Conservation (phyloP, 2,113 vertebrate genomes). For the Tychaedon coryphoeus region DNA sequence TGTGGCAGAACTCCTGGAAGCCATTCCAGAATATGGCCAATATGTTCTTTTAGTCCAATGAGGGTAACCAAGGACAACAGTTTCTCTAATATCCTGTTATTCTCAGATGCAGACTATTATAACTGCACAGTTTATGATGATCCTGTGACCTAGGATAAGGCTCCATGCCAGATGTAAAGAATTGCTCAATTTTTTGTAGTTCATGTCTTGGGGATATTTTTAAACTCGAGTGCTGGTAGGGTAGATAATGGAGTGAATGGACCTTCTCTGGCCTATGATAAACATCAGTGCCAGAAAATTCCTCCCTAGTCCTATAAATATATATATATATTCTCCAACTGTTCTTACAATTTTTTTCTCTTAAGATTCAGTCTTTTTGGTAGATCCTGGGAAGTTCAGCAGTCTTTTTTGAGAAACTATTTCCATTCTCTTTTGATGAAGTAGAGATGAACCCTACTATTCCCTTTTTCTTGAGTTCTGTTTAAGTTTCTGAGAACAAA, state of each 20-base stretch:
- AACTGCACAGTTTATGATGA: background rate
- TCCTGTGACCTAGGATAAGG: background rate
- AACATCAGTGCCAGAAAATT: background rate
- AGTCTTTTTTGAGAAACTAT: background rate
- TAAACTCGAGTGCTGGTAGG: background rate
- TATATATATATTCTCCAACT: background rate
- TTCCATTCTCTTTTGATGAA: background rate
- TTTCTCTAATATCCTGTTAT: background rate
- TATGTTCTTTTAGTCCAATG: background rate
- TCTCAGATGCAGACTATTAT: background rate
- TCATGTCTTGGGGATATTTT: background rate
- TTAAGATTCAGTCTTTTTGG: background rate
- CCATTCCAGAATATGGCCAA: background rate
- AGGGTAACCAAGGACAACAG: background rate
- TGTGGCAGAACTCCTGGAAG: background rate
- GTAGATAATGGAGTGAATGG: background rate
- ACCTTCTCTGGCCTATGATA: background rate
- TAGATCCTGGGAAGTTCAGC: background rate
- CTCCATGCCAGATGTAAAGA: background rate
- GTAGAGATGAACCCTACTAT: background rate
- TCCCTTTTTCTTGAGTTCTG: background rate
- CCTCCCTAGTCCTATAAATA: background rate
- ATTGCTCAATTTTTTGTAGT: background rate
- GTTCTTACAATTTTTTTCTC: background rate
- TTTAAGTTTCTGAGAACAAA: background rate